phyloP scores from a whole-genome alignment of 2,888 invertebrate genomes.

The Steinernema carpocapsae region DNA sequence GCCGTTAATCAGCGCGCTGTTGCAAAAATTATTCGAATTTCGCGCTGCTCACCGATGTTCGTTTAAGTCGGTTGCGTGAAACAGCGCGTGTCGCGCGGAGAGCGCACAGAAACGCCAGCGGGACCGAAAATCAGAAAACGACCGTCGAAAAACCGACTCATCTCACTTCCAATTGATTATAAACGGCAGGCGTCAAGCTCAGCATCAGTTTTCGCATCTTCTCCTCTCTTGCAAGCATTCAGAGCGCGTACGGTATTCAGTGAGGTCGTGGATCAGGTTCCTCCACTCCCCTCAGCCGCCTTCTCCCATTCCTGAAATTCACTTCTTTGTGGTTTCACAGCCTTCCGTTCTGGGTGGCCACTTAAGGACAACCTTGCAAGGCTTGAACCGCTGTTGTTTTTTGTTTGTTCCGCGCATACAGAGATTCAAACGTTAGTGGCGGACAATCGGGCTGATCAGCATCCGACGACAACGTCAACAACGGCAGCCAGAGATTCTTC shows the following conservation, averaged over 20 bases:
- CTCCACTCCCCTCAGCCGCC: not conserved
- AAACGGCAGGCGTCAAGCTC: conserved; percentile 8
- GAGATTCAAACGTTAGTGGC: not conserved
- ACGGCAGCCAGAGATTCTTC: conserved; percentile 1
- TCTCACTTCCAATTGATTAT: conserved; percentile 32
- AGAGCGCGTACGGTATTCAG: not conserved
- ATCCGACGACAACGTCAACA: not conserved
- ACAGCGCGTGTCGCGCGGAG: conserved; percentile 12
- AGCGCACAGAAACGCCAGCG: conserved; percentile 29
- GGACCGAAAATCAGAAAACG: conserved; percentile 35
- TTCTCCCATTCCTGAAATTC: not conserved
- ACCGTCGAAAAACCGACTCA: conserved; percentile 35
- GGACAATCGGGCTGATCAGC: conserved; percentile 8
- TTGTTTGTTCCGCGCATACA: conserved; percentile 28
- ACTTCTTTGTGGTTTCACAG: not conserved
- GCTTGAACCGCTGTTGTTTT: conserved; percentile 2
- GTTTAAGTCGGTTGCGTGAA: conserved; percentile 16
- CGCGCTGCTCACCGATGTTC: conserved; percentile 32
- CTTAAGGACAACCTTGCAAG: not conserved
- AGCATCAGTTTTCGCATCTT: conserved; percentile 29
- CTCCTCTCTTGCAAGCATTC: conserved; percentile 24
- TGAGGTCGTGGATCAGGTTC: not conserved
- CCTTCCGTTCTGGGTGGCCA: not conserved
- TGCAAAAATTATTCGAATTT: conserved; percentile 35
- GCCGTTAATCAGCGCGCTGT: conserved; percentile 26